Evolutionary conservation across 2,888 invertebrate species (phyloP), one percentile per base, ranked within the genome.

Genomic region (Ophion ellenae): DNA sequence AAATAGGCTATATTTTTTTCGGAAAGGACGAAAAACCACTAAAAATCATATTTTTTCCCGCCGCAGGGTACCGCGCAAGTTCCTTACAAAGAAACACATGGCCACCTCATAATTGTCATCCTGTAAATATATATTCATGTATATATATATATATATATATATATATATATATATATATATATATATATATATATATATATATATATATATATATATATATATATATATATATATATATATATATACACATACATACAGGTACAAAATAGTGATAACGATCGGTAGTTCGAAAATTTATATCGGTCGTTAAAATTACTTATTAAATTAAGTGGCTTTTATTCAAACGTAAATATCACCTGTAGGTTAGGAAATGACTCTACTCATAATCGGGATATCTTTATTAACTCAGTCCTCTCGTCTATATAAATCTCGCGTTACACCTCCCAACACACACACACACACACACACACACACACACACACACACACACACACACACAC

Each of bases 251-350:
- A 24, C 24, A 32, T 0, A 32, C 32, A 32, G 32, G 32, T 4
- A 32, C 32, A 32, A 32, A 32, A 36, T 32, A 36, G 32, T 63
- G 64, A 83, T 64, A 82, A 81, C 81, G 84, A 78, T 80, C 75
- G 69, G 81, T 40, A 70, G 69, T 70, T 86, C 61, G 66, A 77
- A 79, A 89, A 89, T 89, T 90, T 86, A 89, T 85, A 84, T 83
- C 75, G 69, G 86, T 85, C 86, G 88, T 88, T 87, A 86, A 84
- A 88, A 88, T 89, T 84, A 88, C 87, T 86, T 59, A 79, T 89
- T 88, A 89, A 91, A 91, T 90, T 90, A 88, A 89, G 78, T 86
- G 88, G 84, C 84, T 81, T 85, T 90, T 90, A 90, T 90, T 89
- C 73, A 81, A 86, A 79, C 87, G 87, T 83, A 86, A 84, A 90